A percentile compares a stretch with the other conserved stretches of the same genome.
These are phyloP conservation scores for Orchestes rusci DNA, from an alignment of 2,888 invertebrate genomes.

Conservation along the genomic window DNA sequence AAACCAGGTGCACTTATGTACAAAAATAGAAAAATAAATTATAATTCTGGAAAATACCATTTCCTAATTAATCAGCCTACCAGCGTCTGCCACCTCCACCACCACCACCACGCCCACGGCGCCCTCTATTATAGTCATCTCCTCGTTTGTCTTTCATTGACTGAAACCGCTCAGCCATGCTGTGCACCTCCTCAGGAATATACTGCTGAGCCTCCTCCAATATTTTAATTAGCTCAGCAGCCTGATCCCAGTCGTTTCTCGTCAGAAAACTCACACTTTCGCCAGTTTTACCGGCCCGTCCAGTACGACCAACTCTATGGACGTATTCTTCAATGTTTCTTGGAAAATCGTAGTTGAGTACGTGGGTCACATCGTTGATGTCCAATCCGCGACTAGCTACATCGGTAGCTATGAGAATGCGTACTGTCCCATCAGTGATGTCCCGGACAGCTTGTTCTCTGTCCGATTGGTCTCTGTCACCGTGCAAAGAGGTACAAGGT, in stretches of 20 bases:
- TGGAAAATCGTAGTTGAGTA: constrained; percentile 90
- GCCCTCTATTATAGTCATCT: not conserved
- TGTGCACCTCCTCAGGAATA: constrained; percentile 65
- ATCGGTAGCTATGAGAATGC: constrained; percentile 88
- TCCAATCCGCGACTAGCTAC: constrained; percentile 93
- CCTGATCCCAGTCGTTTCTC: constrained; percentile 73
- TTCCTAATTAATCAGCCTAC: too few relatives aligned
- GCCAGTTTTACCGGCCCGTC: constrained; percentile 82
- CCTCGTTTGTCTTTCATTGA: constrained; percentile 56
- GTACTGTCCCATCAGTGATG: constrained; percentile 69
- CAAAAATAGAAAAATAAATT: too few relatives aligned
- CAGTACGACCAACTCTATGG: constrained; percentile 92
- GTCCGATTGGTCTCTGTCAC: constrained; percentile 71
- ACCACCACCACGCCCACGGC: not conserved
- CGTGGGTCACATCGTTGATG: constrained; percentile 79
- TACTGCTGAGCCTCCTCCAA: constrained; percentile 80
- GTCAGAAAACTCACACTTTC: constrained; percentile 77
- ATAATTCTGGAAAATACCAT: too few relatives aligned
- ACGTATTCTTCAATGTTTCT: constrained; percentile 93
- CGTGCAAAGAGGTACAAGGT: constrained; percentile 76
- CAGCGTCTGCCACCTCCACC: constrained; percentile 2
- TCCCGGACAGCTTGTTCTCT: constrained; percentile 78
- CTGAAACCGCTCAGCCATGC: constrained; percentile 69
- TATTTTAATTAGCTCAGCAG: constrained; percentile 74
- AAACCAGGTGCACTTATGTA: too few relatives aligned